These are phyloP conservation scores for Cyrtodaria siliqua DNA, from an alignment of 2,888 invertebrate species.

Conservation along the genomic window DNA sequence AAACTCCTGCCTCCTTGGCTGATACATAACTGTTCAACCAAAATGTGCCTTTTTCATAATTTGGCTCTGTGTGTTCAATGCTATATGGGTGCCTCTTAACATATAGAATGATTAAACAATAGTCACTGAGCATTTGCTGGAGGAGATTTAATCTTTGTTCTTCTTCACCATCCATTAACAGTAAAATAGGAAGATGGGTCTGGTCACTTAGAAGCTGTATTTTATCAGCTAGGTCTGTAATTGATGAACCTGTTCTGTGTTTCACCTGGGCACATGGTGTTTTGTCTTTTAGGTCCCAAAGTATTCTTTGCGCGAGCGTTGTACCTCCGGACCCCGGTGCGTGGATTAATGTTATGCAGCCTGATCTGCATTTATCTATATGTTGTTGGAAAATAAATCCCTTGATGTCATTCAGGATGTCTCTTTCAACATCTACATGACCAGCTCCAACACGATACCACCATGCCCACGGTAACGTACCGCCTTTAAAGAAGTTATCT, in stretches of 20 bases:
- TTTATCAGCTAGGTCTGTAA: conserved; percentile 47
- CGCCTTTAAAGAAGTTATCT: conserved; percentile 68
- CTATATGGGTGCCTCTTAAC: conserved; percentile 47
- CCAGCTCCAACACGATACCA: conserved; percentile 61
- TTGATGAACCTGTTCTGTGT: conserved; percentile 31
- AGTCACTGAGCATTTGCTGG: conserved; percentile 20
- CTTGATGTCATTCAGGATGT: conserved; percentile 36
- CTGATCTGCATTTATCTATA: conserved; percentile 43
- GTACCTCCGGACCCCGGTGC: conserved; percentile 72
- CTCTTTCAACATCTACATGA: conserved; percentile 64
- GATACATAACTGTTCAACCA: conserved; percentile 34
- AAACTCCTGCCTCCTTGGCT: conserved; percentile 25
- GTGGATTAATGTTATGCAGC: conserved; percentile 60
- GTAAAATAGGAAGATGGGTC: conserved; percentile 59
- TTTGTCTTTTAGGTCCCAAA: conserved; percentile 62
- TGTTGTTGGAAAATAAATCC: conserved; percentile 24
- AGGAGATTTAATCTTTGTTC: conserved; percentile 58
- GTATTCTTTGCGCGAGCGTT: conserved; percentile 65
- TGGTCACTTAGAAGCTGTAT: conserved; percentile 57
- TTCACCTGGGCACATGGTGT: conserved; percentile 67
- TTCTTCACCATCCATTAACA: conserved; percentile 70
- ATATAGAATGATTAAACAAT: conserved; percentile 49
- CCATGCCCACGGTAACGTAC: conserved; percentile 64
- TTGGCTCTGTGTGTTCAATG: neutral
- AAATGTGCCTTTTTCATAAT: conserved; percentile 4